Percentiles rank a stretch among this genome's conserved stretches.
phyloP scores from a whole-genome alignment of 2,797 vertebrate species.

The Telmatherina bonti region DNA sequence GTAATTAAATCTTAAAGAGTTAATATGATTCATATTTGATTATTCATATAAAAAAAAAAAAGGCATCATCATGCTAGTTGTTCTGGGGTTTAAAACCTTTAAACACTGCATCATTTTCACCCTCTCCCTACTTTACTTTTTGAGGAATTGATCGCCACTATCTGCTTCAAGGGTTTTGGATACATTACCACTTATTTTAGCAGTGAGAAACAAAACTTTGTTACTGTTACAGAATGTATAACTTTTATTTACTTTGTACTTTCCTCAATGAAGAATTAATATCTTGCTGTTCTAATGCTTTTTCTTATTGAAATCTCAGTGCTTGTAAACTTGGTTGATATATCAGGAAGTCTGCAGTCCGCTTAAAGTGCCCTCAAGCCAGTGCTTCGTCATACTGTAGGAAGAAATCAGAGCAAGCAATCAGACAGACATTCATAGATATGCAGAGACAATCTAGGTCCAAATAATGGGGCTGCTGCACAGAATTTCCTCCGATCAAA shows the following conservation, averaged over 20 bases:
- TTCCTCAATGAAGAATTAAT: neutral
- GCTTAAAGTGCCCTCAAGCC: constrained; percentile 44
- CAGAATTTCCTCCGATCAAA: neutral
- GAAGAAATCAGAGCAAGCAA: neutral
- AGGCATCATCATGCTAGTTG: too few relatives aligned
- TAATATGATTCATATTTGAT: too few relatives aligned
- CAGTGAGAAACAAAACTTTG: neutral
- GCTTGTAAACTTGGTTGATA: neutral
- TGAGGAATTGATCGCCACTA: neutral
- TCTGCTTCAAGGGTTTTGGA: neutral
- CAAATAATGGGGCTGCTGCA: neutral
- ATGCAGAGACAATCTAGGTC: neutral
- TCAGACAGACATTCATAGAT: neutral
- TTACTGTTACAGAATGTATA: constrained; percentile 6
- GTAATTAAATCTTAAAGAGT: too few relatives aligned
- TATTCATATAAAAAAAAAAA: too few relatives aligned
- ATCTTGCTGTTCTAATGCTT: neutral
- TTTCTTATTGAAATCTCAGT: neutral
- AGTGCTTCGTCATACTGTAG: neutral
- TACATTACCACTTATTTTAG: too few relatives aligned
- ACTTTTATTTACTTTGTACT: neutral
- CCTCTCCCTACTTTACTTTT: neutral
- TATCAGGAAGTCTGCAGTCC: neutral
- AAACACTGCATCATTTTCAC: constrained; percentile 16
- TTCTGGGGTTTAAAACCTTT: neutral